Conservation (phyloP, 2,888 invertebrate genomes). For the Rhodophaea formosa region DNA sequence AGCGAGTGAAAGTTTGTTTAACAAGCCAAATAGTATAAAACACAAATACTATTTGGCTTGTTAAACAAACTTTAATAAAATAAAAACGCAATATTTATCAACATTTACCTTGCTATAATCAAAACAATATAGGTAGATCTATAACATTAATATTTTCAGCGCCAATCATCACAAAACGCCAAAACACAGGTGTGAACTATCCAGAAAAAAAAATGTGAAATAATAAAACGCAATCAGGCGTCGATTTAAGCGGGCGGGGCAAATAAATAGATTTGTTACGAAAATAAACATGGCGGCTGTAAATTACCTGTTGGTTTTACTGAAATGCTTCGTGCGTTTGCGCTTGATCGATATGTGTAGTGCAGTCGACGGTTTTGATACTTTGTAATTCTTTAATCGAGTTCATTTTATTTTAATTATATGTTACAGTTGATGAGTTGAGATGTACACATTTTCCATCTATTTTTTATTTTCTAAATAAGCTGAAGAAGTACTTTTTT, state of each 20-base stretch:
- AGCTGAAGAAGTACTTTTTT: no score
- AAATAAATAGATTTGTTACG: slow-evolving; percentile 66
- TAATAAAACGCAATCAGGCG: slow-evolving; percentile 69
- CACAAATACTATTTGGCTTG: no score
- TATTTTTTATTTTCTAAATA: no score
- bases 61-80: no score
- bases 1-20: no score
- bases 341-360: slow-evolving; percentile 62
- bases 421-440: no score
- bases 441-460: no score
- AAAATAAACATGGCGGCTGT: slow-evolving; percentile 66
- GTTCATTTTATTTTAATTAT: no score
- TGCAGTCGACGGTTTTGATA: slow-evolving; percentile 37
- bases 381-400: slow-evolving; percentile 23
- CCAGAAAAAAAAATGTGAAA: slow-evolving; percentile 37
- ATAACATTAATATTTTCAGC: slow-evolving; percentile 7
- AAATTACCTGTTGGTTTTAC: slow-evolving; percentile 76
- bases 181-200: slow-evolving; percentile 22
- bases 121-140: neutral
- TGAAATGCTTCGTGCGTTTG: slow-evolving; percentile 73
- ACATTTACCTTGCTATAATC: neutral
- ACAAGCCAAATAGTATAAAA: no score
- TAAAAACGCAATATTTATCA: neutral
- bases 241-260: slow-evolving; percentile 37
- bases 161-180: slow-evolving; percentile 8